Conservation (phyloP, 2,888 invertebrate genomes). For the Yponomeuta plumbellus region DNA sequence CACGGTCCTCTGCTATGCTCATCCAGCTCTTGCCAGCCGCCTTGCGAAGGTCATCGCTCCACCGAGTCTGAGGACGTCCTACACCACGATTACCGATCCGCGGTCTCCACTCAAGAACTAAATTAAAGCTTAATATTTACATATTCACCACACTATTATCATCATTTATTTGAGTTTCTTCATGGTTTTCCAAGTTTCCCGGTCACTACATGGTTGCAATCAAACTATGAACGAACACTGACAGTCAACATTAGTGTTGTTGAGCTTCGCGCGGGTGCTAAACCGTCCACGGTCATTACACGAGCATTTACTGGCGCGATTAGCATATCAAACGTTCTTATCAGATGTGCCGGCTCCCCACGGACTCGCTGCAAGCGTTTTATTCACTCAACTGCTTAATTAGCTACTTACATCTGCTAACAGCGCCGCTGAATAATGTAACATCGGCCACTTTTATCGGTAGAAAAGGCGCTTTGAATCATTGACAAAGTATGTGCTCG, state of each 20-base stretch:
- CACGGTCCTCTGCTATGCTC: too few species aligned
- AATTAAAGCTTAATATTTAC: too few species aligned
- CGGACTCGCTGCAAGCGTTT: constrained; percentile 33
- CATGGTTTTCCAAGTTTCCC: too few species aligned
- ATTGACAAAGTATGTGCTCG: background rate
- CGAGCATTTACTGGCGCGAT: constrained; percentile 62
- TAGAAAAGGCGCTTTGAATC: background rate
- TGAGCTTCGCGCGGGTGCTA: constrained; percentile 35
- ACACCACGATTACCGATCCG: too few species aligned
- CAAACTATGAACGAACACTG: too few species aligned
- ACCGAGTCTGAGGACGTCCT: too few species aligned
- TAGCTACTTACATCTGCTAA: constrained; percentile 16
- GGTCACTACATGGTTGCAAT: too few species aligned
- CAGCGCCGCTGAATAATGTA: background rate
- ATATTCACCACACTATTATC: too few species aligned
- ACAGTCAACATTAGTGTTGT: background rate
- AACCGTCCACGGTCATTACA: constrained; percentile 61
- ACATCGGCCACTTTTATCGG: background rate
- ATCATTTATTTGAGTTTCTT: too few species aligned
- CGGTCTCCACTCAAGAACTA: too few species aligned
- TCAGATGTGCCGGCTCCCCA: constrained; percentile 59
- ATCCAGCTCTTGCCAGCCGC: too few species aligned
- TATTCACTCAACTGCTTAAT: constrained; percentile 25
- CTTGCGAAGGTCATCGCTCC: too few species aligned
- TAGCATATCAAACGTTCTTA: constrained; percentile 68